Evolutionary conservation across 2,113 vertebrate species (phyloP).

Genomic region (Motacilla alba): DNA sequence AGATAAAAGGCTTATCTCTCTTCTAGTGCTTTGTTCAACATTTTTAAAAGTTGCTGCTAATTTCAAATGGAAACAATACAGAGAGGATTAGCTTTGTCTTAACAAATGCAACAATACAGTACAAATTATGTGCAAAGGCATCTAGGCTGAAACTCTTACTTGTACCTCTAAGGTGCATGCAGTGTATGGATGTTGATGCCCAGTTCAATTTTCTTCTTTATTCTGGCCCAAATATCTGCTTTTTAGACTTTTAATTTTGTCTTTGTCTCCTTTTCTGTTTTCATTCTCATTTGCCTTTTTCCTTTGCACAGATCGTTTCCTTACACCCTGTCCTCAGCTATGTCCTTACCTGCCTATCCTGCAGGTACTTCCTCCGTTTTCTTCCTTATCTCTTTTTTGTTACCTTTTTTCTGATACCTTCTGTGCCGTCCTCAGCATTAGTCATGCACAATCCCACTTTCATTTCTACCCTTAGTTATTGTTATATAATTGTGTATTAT

Average conservation of each 20-base stretch:
- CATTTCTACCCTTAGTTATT: not conserved
- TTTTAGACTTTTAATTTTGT: not conserved
- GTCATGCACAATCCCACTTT: not conserved
- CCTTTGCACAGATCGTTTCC: not conserved
- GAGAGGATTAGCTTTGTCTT: conserved; percentile 18
- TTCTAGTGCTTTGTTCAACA: not conserved
- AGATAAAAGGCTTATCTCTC: conserved; percentile 32
- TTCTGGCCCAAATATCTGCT: not conserved
- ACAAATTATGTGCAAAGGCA: not conserved
- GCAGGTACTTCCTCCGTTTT: not conserved
- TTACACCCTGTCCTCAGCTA: not conserved
- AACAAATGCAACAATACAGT: not conserved
- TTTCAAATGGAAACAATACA: not conserved
- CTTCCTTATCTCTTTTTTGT: not conserved
- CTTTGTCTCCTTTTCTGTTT: not conserved
- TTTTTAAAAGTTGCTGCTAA: not conserved
- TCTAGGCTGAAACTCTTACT: not conserved
- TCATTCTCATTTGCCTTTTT: not conserved
- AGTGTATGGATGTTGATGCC: not conserved
- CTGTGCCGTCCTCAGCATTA: not conserved
- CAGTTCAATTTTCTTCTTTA: not conserved
- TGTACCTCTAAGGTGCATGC: not conserved
- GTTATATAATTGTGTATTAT: not conserved
- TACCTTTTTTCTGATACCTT: not conserved
- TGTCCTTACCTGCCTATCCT: not conserved